Percentiles rank a stretch among this genome's conserved stretches.
These are phyloP conservation scores for Varecia variegata DNA, from an alignment of 2,797 vertebrate species.

Conservation along the genomic window DNA sequence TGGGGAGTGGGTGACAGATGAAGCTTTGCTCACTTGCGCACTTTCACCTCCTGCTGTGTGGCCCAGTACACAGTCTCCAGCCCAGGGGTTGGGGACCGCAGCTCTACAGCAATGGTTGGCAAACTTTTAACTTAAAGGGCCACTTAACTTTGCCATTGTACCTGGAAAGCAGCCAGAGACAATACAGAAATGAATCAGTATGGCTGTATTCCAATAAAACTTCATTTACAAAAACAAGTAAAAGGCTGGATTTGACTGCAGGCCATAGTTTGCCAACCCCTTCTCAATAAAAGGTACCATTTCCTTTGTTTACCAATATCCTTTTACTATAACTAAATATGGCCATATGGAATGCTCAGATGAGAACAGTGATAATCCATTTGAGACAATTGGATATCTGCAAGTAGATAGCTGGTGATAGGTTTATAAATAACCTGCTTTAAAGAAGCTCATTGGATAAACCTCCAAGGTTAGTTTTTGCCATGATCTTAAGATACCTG, in stretches of 20 bases:
- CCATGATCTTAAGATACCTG: background rate
- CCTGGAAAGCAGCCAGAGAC: background rate
- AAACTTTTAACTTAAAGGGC: background rate
- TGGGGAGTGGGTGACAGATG: too few species aligned
- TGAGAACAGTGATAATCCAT: background rate
- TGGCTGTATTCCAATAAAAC: background rate
- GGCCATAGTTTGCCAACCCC: background rate
- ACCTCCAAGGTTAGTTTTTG: background rate
- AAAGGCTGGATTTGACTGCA: background rate
- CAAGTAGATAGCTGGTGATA: background rate
- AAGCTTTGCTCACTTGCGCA: too few species aligned
- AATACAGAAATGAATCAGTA: background rate
- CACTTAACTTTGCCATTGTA: background rate
- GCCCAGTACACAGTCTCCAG: too few species aligned
- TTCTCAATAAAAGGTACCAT: background rate
- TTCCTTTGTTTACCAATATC: background rate
- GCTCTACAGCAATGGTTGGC: background rate
- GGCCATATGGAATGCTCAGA: background rate
- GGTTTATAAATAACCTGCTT: background rate
- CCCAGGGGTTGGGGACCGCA: too few species aligned
- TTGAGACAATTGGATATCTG: background rate
- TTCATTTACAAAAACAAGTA: background rate
- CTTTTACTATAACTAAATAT: background rate
- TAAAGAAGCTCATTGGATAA: conserved; percentile 1
- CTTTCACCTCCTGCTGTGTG: too few species aligned